Evolutionary conservation across 2,113 vertebrate genomes (phyloP).

Genomic region (Tetraodon nigroviridis): DNA sequence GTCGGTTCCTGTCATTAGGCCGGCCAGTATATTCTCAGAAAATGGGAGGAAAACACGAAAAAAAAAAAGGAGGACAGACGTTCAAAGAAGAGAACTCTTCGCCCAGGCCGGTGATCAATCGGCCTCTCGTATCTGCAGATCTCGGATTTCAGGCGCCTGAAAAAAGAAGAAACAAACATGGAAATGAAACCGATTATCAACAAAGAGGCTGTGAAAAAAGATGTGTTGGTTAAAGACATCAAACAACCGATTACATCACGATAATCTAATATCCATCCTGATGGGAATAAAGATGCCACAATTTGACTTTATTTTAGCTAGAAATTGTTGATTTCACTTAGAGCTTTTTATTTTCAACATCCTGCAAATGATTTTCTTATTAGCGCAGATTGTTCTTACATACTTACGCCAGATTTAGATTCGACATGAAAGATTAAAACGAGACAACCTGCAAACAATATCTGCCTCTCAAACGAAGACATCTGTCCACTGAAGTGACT

Average conservation of each 20-base stretch:
- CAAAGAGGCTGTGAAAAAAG: neutral
- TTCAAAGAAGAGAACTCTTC: neutral
- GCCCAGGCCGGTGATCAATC: neutral
- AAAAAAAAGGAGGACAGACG: slow-evolving; percentile 6
- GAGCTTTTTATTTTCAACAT: neutral
- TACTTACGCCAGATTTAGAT: neutral
- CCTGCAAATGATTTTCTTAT: neutral
- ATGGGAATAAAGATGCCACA: too few relatives aligned
- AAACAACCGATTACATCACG: neutral
- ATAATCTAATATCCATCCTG: neutral
- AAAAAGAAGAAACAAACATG: slow-evolving; percentile 31
- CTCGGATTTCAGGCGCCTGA: neutral
- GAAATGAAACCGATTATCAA: slow-evolving; percentile 41
- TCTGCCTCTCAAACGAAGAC: too few relatives aligned
- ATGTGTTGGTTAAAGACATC: too few relatives aligned
- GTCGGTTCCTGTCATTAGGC: slow-evolving; percentile 69
- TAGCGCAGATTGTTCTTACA: neutral
- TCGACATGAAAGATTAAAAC: neutral
- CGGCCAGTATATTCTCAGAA: slow-evolving; percentile 60
- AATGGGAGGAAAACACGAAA: slow-evolving; percentile 47
- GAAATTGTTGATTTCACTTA: neutral
- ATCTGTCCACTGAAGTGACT: too few relatives aligned
- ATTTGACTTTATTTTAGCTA: too few relatives aligned
- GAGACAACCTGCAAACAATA: neutral
- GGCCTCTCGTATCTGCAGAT: neutral